Evolutionary conservation across 2,797 vertebrate species (phyloP), one percentile per base, ranked within the genome.

Genomic region (Remorina albescens): DNA sequence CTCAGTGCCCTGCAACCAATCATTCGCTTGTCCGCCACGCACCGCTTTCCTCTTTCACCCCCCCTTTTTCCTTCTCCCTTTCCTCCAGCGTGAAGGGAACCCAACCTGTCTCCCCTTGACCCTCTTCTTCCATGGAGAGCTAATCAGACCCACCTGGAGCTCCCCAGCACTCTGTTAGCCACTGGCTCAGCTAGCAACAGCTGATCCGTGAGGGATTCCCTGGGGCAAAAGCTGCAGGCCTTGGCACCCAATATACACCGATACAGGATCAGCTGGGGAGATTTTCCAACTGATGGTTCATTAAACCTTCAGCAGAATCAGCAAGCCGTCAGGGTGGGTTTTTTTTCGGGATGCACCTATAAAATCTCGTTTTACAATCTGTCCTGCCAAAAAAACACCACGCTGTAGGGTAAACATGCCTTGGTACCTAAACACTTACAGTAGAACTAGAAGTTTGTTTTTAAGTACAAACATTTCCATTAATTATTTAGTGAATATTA

Each of bases 61-160:
- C 66, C 71, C 57, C 50, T 81, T 76, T 23, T 59, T 73, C 78
- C 60, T 41, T 36, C 67, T 62, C 58, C 30, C 30, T 74, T 39
- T 54, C 70, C 62, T 71, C 36, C 71, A 81, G 74, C 41, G 67
- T 60, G 13, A 77, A 86, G 77, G 89, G 88, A 94, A 93, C 85
- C 76, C 5, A 79, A 93, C 78, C 81, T 72, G 86, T 84, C 88
- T 90, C 89, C 76, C 87, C 83, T 84, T 91, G 92, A 93, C 92
- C 92, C 39, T 53, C 82, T 54, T 82, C 81, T 89, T 91, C 88
- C 83, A 9, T 76, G 71, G 90, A 92, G 91, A 92, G 87, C 89
- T 94, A 94, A 95, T 95, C 91, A 93, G 86, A 73, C 86, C 89
- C 89, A 93, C 93, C 92, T 92, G 93, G 86, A 90, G 89, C 81